Percentiles rank a stretch among this genome's conserved stretches.
These are phyloP conservation scores for Pollimyrus isidori DNA, from an alignment of 2,113 vertebrate genomes.

Conservation along the genomic window DNA sequence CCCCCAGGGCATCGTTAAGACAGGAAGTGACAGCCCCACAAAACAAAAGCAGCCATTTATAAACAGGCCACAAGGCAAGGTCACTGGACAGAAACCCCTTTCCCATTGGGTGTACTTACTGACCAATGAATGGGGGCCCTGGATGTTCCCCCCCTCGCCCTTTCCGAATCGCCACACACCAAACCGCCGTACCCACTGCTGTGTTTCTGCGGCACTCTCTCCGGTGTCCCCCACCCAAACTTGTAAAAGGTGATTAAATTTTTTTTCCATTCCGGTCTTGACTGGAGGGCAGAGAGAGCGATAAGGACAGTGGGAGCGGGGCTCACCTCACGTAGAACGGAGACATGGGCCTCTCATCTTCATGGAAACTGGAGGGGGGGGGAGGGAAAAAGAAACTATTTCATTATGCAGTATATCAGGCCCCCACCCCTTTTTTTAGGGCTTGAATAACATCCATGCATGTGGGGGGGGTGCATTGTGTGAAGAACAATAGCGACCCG, in stretches of 20 bases:
- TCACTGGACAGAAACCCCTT: background rate
- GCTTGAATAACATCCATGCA: conserved; percentile 21
- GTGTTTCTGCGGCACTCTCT: background rate
- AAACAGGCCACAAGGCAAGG: background rate
- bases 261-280: background rate
- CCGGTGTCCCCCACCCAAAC: background rate
- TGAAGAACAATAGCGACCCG: conserved; percentile 47
- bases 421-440: background rate
- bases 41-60: background rate
- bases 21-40: background rate
- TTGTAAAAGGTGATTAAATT: too few relatives aligned
- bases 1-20: background rate
- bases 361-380: conserved; percentile 65
- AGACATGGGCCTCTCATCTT: conserved; percentile 81
- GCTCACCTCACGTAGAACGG: conserved; percentile 86
- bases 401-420: conserved; percentile 3
- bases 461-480: conserved; percentile 50
- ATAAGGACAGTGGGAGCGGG: background rate
- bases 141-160: background rate
- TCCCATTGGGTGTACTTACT: background rate
- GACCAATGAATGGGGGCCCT: background rate
- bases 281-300: background rate
- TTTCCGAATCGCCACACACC: background rate
- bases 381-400: conserved; percentile 28
- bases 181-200: background rate